Evolutionary conservation across 2,797 vertebrate species (phyloP).

Genomic region (Sparus aurata): DNA sequence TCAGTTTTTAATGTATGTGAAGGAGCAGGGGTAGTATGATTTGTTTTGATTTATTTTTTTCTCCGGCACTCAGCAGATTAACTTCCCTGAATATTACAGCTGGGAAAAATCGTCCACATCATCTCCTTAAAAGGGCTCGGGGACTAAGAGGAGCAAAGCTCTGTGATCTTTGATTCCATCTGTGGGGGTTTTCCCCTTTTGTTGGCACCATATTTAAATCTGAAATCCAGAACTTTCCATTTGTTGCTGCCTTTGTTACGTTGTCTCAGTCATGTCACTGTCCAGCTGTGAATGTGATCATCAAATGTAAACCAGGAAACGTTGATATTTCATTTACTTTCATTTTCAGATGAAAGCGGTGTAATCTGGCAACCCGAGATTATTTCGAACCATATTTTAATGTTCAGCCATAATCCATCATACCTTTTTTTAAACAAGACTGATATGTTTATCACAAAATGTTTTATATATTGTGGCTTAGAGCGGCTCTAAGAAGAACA

Average conservation of each 20-base stretch:
- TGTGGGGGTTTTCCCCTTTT: constrained; percentile 64
- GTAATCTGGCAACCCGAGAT: neutral
- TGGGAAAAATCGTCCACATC: constrained; percentile 71
- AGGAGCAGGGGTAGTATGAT: constrained; percentile 64
- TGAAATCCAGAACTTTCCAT: constrained; percentile 54
- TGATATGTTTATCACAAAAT: neutral
- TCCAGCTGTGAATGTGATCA: constrained; percentile 14
- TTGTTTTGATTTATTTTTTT: constrained; percentile 77
- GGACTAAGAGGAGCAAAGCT: constrained; percentile 72
- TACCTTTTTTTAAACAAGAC: constrained; percentile 6
- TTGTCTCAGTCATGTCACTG: neutral
- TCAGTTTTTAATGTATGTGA: constrained; percentile 47
- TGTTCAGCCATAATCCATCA: neutral
- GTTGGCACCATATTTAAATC: constrained; percentile 60
- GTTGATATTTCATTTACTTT: constrained; percentile 4
- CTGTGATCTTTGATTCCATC: constrained; percentile 74
- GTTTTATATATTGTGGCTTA: constrained; percentile 1
- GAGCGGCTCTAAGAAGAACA: constrained; percentile 9
- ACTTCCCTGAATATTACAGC: constrained; percentile 72
- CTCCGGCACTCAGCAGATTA: constrained; percentile 84
- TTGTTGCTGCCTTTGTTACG: constrained; percentile 1
- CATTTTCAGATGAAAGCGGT: neutral
- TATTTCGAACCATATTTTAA: neutral
- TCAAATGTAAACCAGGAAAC: constrained; percentile 2
- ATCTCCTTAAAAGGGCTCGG: constrained; percentile 79